Evolutionary conservation across 2,888 invertebrate genomes (phyloP).

Genomic region (Cataglyphis rosenhaueri): DNA sequence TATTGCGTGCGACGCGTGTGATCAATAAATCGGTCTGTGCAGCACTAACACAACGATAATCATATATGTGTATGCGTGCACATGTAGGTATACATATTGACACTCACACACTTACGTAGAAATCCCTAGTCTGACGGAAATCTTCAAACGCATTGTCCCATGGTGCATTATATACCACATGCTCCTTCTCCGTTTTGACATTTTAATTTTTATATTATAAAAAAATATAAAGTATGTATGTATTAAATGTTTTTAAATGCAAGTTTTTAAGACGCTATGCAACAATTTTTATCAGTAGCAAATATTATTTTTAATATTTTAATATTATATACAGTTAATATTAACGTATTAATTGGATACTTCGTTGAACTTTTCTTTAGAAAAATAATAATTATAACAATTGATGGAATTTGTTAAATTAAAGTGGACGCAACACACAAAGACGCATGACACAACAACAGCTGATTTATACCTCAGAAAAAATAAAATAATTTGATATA

Average conservation of each 20-base stretch:
- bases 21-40: slow-evolving; percentile 84
- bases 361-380: not conserved
- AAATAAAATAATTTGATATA: not conserved
- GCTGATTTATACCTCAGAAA: not conserved
- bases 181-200: slow-evolving; percentile 23
- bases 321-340: too few relatives aligned
- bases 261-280: not conserved
- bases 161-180: not conserved
- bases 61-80: slow-evolving; percentile 70
- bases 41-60: slow-evolving; percentile 57
- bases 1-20: slow-evolving; percentile 81
- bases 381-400: slow-evolving; percentile 11
- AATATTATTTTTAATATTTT: not conserved
- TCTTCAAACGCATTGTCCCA: not conserved
- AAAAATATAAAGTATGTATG: not conserved
- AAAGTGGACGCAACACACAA: not conserved
- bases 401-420: not conserved
- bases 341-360: not conserved
- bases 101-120: slow-evolving; percentile 32
- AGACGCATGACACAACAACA: not conserved
- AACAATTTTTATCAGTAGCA: not conserved
- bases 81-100: slow-evolving; percentile 24
- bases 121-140: slow-evolving; percentile 54
- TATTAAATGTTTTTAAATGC: not conserved
- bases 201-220: not conserved